Percentiles rank a stretch among this genome's conserved stretches.
Evolutionary conservation across 2,888 invertebrate species (phyloP).

Genomic region (Thereva nobilitata): DNA sequence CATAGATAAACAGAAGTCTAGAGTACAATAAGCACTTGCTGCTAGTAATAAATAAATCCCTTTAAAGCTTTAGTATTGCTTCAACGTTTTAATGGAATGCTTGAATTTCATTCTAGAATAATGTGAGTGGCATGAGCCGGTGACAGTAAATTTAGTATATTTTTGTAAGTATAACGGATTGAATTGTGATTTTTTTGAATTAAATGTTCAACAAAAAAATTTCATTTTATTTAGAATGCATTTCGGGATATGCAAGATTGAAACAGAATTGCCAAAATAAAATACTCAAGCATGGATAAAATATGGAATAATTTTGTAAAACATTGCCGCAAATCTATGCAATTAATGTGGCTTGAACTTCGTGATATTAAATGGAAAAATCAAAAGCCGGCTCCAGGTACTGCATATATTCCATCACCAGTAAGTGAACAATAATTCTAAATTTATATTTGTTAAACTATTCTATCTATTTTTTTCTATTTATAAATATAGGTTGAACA

Average conservation of each 20-base stretch:
- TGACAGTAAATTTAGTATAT: too few species aligned
- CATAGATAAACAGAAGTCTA: too few species aligned
- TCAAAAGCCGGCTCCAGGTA: conserved; percentile 70
- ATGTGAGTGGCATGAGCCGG: too few species aligned
- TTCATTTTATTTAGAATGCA: neutral
- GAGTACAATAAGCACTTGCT: too few species aligned
- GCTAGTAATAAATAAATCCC: too few species aligned
- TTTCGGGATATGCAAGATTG: conserved; percentile 14
- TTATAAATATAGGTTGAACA: conserved; percentile 71
- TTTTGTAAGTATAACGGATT: too few species aligned
- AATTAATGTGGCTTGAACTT: conserved; percentile 48
- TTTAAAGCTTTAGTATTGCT: too few species aligned
- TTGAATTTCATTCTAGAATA: too few species aligned
- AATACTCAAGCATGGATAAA: conserved; percentile 22
- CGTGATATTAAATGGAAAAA: conserved; percentile 77
- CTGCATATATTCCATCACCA: conserved; percentile 83
- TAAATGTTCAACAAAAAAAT: too few species aligned
- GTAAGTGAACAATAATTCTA: conserved; percentile 49
- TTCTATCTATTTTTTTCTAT: conserved; percentile 21
- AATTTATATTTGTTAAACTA: conserved; percentile 3
- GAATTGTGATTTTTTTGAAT: too few species aligned
- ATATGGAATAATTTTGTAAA: conserved; percentile 14
- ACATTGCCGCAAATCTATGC: conserved; percentile 26
- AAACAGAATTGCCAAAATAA: conserved; percentile 10
- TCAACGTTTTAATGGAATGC: too few species aligned